Evolutionary conservation across 2,113 vertebrate genomes (phyloP).

Genomic region (Siniperca chuatsi): DNA sequence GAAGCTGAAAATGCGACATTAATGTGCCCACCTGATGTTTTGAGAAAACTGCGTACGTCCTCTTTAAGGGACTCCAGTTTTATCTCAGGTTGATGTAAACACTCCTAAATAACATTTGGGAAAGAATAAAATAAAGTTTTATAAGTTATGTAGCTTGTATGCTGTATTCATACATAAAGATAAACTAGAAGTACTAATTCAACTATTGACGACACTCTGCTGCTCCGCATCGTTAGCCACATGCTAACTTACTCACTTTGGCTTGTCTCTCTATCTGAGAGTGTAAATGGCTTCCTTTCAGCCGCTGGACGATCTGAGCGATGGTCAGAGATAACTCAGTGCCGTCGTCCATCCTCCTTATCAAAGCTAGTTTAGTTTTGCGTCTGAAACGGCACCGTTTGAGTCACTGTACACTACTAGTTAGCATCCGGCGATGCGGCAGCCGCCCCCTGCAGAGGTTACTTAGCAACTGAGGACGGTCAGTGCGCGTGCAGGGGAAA

Average conservation of each 20-base stretch:
- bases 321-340: constrained; percentile 89
- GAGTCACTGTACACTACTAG: background rate
- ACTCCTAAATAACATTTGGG: constrained; percentile 82
- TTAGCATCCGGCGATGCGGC: constrained; percentile 40
- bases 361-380: background rate
- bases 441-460: constrained; percentile 57
- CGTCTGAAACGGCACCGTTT: background rate
- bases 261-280: constrained; percentile 94
- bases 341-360: constrained; percentile 86
- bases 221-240: constrained; percentile 57
- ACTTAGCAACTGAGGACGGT: constrained; percentile 75
- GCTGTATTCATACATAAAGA: background rate
- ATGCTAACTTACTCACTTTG: constrained; percentile 88
- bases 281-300: constrained; percentile 90
- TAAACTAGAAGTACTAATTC: background rate
- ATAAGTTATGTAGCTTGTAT: rapidly evolving
- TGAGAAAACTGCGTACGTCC: constrained; percentile 93
- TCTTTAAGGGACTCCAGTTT: constrained; percentile 94
- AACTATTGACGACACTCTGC: background rate
- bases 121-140: background rate
- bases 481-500: constrained; percentile 41
- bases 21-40: constrained; percentile 87
- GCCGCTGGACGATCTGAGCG: constrained; percentile 91
- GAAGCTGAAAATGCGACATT: background rate
- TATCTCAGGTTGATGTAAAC: constrained; percentile 93